These are phyloP conservation scores for Pseudeuparius sepicola DNA, from an alignment of 2,888 invertebrate genomes.

Conservation along the genomic window DNA sequence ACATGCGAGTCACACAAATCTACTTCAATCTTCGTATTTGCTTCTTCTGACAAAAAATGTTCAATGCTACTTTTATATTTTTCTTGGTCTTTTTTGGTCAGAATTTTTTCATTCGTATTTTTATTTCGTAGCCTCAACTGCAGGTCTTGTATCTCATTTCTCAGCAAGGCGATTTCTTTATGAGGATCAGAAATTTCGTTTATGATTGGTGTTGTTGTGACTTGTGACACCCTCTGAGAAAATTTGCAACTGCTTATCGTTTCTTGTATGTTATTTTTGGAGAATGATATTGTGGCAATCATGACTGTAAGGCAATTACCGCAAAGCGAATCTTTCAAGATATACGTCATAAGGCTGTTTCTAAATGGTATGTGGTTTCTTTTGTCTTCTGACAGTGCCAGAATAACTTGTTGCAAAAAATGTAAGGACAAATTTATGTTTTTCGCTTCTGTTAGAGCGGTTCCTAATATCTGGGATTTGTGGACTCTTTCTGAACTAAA, in stretches of 20 bases:
- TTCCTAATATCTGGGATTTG: conserved; percentile 41
- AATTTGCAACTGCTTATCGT: conserved; percentile 45
- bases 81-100: conserved; percentile 27
- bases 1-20: conserved; percentile 34
- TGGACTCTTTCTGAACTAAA: conserved; percentile 43
- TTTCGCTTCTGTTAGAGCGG: conserved; percentile 42
- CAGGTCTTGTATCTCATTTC: conserved; percentile 37
- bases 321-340: conserved; percentile 44
- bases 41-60: too few relatives aligned
- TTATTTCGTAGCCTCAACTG: too few relatives aligned
- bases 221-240: conserved; percentile 43
- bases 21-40: conserved; percentile 24
- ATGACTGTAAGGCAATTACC: conserved; percentile 46
- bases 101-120: conserved; percentile 11
- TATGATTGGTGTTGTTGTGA: conserved; percentile 39
- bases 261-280: conserved; percentile 26
- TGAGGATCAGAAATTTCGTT: conserved; percentile 38
- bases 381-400: conserved; percentile 36
- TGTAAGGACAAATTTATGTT: conserved; percentile 47
- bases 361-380: conserved; percentile 40
- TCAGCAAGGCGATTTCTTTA: conserved; percentile 39
- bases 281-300: conserved; percentile 38
- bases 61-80: conserved; percentile 26
- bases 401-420: conserved; percentile 44
- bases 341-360: conserved; percentile 45